Evolutionary conservation across 2,113 vertebrate species (phyloP).

Genomic region (Solea senegalensis): DNA sequence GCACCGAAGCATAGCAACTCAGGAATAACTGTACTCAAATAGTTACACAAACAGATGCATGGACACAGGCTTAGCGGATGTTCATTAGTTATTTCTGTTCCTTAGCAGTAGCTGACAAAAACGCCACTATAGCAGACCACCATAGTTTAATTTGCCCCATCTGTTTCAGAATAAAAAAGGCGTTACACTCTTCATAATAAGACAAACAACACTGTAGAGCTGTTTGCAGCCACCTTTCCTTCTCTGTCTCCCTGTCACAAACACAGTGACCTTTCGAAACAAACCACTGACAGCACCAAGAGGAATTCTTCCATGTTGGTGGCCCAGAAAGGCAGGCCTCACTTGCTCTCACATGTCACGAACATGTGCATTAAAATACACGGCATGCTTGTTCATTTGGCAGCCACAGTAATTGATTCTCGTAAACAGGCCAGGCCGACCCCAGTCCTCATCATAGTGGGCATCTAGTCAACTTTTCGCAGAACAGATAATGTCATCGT

Average conservation of each 20-base stretch:
- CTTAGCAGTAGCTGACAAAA: not conserved
- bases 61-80: not conserved
- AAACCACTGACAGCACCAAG: not conserved
- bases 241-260: not conserved
- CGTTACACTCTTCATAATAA: not conserved
- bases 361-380: not conserved
- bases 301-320: not conserved
- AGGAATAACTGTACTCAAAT: conserved; percentile 2
- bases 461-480: not conserved
- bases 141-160: not conserved
- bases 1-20: conserved; percentile 14
- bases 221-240: not conserved
- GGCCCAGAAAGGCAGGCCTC: not conserved
- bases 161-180: not conserved
- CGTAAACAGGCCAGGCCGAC: not conserved
- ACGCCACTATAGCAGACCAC: not conserved
- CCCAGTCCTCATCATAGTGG: not conserved
- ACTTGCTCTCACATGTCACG: not conserved
- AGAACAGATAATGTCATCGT: not conserved
- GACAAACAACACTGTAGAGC: not conserved
- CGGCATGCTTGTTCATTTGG: not conserved
- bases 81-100: not conserved
- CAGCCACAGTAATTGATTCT: not conserved
- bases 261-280: not conserved
- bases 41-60: not conserved